Evolutionary conservation across 2,113 vertebrate species (phyloP).

Genomic region (Atlantisia rogersi): DNA sequence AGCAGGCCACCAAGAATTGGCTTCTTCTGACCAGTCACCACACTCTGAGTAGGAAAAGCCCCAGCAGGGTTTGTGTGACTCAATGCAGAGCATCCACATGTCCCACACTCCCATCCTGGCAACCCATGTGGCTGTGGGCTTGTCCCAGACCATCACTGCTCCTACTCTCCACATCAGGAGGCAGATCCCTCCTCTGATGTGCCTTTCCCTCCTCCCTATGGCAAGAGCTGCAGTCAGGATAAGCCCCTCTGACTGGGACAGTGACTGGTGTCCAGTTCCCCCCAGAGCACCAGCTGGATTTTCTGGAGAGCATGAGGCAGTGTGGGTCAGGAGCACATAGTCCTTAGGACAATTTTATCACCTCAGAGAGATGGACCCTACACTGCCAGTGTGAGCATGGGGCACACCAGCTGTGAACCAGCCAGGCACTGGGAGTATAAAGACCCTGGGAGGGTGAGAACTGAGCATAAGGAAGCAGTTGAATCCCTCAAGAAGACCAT

Average conservation of each 20-base stretch:
- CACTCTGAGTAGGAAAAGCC: neutral
- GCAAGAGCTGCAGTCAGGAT: neutral
- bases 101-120: neutral
- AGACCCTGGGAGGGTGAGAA: neutral
- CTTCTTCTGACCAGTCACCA: neutral
- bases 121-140: neutral
- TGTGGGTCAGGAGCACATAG: neutral
- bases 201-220: neutral
- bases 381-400: neutral
- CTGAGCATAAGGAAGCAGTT: neutral
- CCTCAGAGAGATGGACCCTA: neutral
- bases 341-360: neutral
- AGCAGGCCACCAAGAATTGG: neutral
- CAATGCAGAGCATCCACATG: neutral
- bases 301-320: neutral
- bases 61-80: neutral
- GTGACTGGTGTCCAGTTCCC: neutral
- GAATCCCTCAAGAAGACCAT: neutral
- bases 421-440: neutral
- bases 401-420: neutral
- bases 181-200: accelerated
- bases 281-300: neutral
- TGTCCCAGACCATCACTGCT: neutral
- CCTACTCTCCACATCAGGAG: neutral
- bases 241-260: neutral